A percentile compares a stretch with the other conserved stretches of the same genome.
Evolutionary conservation across 2,888 invertebrate species (phyloP).

Genomic region (Eretmocerus hayati): DNA sequence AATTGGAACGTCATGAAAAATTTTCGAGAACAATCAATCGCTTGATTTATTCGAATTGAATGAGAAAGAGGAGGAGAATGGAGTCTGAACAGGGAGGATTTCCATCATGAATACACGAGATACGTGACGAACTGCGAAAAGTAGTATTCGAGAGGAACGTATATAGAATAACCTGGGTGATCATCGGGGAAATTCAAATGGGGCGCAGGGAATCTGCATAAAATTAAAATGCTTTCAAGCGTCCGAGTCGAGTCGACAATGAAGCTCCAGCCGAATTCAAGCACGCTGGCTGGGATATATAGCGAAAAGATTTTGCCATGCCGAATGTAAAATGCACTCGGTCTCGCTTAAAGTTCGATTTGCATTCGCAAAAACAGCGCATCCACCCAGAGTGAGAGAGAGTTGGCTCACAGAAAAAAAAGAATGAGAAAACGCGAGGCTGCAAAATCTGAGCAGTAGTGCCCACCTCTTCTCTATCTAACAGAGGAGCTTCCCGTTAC

Average conservation of each 20-base stretch:
- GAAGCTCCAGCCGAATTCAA: background rate
- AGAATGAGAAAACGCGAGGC: background rate
- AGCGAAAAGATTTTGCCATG: constrained; percentile 1
- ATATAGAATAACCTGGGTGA: no score
- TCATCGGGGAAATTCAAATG: background rate
- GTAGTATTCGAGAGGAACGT: no score
- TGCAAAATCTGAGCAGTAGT: constrained; percentile 9
- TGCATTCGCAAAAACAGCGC: constrained; percentile 14
- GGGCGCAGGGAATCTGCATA: background rate
- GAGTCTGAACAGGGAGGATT: no score
- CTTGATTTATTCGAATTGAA: no score
- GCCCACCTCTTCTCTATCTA: background rate
- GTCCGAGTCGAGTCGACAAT: background rate
- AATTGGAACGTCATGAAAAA: no score
- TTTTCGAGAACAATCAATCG: no score
- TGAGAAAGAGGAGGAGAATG: no score
- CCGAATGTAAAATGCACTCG: constrained; percentile 11
- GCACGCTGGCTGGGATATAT: background rate
- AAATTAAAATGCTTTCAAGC: background rate
- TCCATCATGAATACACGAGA: no score
- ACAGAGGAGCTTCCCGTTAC: constrained; percentile 9
- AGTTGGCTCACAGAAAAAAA: background rate
- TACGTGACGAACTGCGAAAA: no score
- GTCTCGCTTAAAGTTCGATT: constrained; percentile 10
- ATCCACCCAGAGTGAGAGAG: background rate